These are phyloP conservation scores for Forbesichthys agassizii DNA, from an alignment of 2,113 vertebrate genomes.

Conservation along the genomic window DNA sequence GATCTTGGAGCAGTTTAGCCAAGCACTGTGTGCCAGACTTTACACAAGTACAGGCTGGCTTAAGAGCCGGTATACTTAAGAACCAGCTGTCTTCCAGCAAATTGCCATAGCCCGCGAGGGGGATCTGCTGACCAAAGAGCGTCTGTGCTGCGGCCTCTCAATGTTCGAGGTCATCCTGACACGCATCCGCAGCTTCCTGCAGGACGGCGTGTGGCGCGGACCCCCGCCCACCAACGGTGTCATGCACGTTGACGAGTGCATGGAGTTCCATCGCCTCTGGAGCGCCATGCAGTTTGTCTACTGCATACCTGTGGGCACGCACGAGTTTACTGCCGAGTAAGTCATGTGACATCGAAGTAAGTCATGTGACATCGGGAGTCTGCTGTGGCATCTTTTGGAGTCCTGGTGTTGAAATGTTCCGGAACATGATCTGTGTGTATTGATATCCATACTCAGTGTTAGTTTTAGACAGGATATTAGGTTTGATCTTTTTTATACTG, in stretches of 20 bases:
- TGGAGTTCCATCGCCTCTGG: constrained; percentile 98
- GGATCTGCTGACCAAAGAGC: constrained; percentile 98
- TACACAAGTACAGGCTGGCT: too few relatives aligned
- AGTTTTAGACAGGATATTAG: not conserved
- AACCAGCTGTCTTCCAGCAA: constrained; percentile 81
- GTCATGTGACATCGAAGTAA: constrained; percentile 58
- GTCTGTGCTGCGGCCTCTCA: constrained; percentile 96
- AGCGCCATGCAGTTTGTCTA: constrained; percentile 99
- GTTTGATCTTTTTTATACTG: too few relatives aligned
- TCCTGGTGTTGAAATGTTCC: too few relatives aligned
- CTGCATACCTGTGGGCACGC: constrained; percentile 97
- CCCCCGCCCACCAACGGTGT: constrained; percentile 96
- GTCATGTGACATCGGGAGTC: not conserved
- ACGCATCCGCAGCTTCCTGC: constrained; percentile 94
- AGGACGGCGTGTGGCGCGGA: constrained; percentile 95
- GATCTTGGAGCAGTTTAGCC: too few relatives aligned
- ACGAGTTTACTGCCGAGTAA: constrained; percentile 98
- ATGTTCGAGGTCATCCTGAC: constrained; percentile 99
- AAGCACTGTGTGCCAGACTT: too few relatives aligned
- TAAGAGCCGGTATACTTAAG: too few relatives aligned
- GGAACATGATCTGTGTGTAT: not conserved
- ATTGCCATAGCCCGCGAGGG: constrained; percentile 98
- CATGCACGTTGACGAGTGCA: constrained; percentile 98
- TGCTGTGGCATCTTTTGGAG: not conserved
- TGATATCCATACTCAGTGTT: not conserved